Conservation (phyloP, 2,888 invertebrate genomes). For the Erynnis tages region DNA sequence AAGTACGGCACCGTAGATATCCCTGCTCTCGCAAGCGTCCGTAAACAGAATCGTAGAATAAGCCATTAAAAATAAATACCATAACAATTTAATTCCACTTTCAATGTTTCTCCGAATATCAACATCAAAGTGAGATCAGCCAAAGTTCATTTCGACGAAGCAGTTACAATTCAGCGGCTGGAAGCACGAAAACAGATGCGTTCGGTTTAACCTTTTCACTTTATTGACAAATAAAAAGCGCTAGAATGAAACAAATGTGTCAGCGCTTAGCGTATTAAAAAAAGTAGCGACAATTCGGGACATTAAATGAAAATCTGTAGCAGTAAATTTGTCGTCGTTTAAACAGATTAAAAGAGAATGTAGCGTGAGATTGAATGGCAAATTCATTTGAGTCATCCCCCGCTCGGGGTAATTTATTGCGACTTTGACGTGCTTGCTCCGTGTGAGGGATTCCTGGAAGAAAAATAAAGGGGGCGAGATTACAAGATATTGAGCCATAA, state of each 20-base stretch:
- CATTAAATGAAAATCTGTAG: slow-evolving; percentile 66
- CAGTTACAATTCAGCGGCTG: slow-evolving; percentile 33
- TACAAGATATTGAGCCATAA: slow-evolving; percentile 26
- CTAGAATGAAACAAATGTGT: slow-evolving; percentile 50
- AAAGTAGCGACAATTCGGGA: slow-evolving; percentile 49
- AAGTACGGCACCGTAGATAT: no score
- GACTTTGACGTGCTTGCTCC: slow-evolving; percentile 52
- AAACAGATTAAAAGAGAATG: slow-evolving; percentile 75
- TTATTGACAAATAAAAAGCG: slow-evolving; percentile 46
- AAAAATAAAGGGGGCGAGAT: slow-evolving; percentile 29
- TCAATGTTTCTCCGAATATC: slow-evolving; percentile 15
- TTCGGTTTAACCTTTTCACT: slow-evolving; percentile 35
- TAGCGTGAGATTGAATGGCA: slow-evolving; percentile 74
- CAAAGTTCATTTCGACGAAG: slow-evolving; percentile 34
- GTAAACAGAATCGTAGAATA: no score
- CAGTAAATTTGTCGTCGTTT: slow-evolving; percentile 76
- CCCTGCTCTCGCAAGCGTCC: no score
- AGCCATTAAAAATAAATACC: neutral
- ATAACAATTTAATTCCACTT: slow-evolving; percentile 3
- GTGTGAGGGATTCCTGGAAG: slow-evolving; percentile 42
- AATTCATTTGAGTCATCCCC: slow-evolving; percentile 62
- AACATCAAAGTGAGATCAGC: slow-evolving; percentile 22
- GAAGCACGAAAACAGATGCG: slow-evolving; percentile 35
- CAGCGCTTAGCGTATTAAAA: slow-evolving; percentile 49
- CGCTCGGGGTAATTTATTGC: slow-evolving; percentile 59